phyloP scores from a whole-genome alignment of 2,888 invertebrate genomes.

The Patella caerulea region DNA sequence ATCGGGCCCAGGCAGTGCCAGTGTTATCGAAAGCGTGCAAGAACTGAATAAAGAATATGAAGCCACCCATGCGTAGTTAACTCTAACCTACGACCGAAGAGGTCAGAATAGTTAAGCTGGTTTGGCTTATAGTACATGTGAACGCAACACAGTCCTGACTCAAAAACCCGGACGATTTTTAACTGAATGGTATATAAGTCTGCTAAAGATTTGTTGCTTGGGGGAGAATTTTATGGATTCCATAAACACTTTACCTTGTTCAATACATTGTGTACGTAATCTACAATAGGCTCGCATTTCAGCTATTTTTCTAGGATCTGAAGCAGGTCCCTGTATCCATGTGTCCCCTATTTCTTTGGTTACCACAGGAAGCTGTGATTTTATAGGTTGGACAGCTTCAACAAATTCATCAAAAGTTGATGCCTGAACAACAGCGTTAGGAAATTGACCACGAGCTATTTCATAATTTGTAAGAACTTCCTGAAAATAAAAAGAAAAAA shows the following conservation, averaged over 20 bases:
- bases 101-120: too few species aligned
- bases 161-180: too few species aligned
- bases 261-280: slow-evolving; percentile 43
- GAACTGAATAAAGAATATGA: too few species aligned
- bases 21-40: too few species aligned
- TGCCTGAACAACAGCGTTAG: slow-evolving; percentile 54
- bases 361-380: slow-evolving; percentile 48
- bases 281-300: slow-evolving; percentile 50
- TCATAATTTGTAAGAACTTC: slow-evolving; percentile 62
- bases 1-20: too few species aligned
- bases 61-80: too few species aligned
- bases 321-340: slow-evolving; percentile 64
- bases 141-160: too few species aligned
- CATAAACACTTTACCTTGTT: neutral
- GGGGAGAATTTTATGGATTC: too few species aligned
- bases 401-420: slow-evolving; percentile 60
- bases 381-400: slow-evolving; percentile 38
- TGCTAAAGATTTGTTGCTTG: too few species aligned
- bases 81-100: too few species aligned
- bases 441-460: slow-evolving; percentile 58
- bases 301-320: slow-evolving; percentile 64
- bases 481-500: slow-evolving; percentile 29
- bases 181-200: too few species aligned
- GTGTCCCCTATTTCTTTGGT: slow-evolving; percentile 62
- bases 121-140: too few species aligned